Evolutionary conservation across 2,888 invertebrate species (phyloP).

Genomic region (Druceiella hillmani): DNA sequence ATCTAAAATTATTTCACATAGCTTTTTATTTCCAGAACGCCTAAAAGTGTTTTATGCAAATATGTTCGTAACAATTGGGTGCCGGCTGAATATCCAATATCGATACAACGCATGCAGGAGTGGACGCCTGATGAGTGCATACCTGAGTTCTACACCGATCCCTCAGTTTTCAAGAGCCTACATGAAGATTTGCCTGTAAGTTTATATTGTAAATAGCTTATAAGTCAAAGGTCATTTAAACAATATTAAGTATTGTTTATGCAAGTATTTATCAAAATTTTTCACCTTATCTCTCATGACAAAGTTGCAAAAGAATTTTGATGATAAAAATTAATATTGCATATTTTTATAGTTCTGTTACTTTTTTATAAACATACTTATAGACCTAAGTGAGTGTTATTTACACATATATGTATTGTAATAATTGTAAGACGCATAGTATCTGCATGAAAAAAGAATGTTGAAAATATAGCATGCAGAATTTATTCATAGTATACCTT

Average conservation of each 20-base stretch:
- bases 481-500: too few species aligned
- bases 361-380: too few species aligned
- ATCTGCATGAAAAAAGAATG: too few species aligned
- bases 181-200: constrained; percentile 81
- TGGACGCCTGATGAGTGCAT: constrained; percentile 99
- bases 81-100: constrained; percentile 83
- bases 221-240: background rate
- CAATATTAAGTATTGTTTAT: background rate
- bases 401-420: too few species aligned
- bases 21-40: constrained; percentile 52
- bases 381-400: too few species aligned
- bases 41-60: constrained; percentile 80
- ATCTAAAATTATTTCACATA: background rate
- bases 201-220: background rate
- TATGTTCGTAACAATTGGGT: constrained; percentile 93
- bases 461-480: too few species aligned
- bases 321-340: too few species aligned
- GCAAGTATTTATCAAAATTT: too few species aligned
- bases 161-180: constrained; percentile 87
- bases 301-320: too few species aligned
- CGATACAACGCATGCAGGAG: constrained; percentile 86
- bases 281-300: too few species aligned
- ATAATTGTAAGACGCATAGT: too few species aligned
- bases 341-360: too few species aligned
- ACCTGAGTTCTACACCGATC: constrained; percentile 94